Percentiles rank a stretch among this genome's conserved stretches.
Conservation (phyloP, 1,140 invertebrate genomes). For the Thrips palmi region DNA sequence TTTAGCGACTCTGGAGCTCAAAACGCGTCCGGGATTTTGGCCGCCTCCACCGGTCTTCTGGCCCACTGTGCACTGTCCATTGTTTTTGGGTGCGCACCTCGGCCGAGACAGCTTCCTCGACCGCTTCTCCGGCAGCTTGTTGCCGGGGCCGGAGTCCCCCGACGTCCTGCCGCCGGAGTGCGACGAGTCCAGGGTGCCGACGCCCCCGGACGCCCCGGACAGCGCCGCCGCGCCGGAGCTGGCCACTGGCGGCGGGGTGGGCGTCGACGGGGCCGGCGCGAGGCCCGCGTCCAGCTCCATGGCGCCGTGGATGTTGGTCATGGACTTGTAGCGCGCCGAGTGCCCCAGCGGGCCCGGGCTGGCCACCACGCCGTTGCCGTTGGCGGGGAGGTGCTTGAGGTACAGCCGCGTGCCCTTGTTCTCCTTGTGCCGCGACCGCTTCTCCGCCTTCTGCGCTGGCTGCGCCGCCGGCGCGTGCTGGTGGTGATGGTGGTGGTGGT, state of each 20-base stretch:
- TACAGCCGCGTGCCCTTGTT: conserved; percentile 16
- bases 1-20: no score
- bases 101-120: conserved; percentile 22
- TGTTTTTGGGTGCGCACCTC: conserved; percentile 2
- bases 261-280: no score
- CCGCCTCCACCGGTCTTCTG: no score
- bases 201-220: conserved; percentile 21
- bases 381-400: conserved; percentile 1
- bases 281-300: conserved; percentile 54
- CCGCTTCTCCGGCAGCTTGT: conserved; percentile 63
- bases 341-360: conserved; percentile 60
- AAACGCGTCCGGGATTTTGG: no score
- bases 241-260: conserved; percentile 20
- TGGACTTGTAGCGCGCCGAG: conserved; percentile 64
- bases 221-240: conserved; percentile 20
- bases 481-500: no score
- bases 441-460: conserved; percentile 35
- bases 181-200: conserved; percentile 73
- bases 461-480: conserved; percentile 2
- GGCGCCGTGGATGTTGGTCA: conserved; percentile 56
- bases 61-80: no score
- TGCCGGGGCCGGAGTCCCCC: conserved; percentile 58
- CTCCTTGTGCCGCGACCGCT: conserved; percentile 33
- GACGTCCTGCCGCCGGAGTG: conserved; percentile 71
- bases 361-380: conserved; percentile 27